phyloP scores from a whole-genome alignment of 2,113 vertebrate genomes.

The Andinoacara biseriatus region DNA sequence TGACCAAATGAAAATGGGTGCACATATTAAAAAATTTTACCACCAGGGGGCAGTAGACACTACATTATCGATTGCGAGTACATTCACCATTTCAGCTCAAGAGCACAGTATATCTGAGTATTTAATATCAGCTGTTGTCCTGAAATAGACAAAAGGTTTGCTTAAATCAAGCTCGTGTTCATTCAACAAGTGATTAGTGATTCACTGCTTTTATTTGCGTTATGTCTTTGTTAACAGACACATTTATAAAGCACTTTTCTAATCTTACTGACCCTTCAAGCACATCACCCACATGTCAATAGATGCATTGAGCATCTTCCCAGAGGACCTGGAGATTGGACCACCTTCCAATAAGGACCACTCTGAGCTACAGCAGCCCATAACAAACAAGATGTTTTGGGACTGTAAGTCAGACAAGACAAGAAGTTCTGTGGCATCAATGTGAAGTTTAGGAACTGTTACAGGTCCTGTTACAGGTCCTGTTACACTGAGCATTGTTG shows the following conservation, averaged over 20 bases:
- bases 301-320: background rate
- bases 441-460: background rate
- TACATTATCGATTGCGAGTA: too few species aligned
- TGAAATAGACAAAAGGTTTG: too few species aligned
- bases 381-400: background rate
- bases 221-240: background rate
- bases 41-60: conserved; percentile 59
- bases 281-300: background rate
- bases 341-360: background rate
- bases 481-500: too few species aligned
- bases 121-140: too few species aligned
- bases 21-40: background rate
- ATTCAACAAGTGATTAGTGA: background rate
- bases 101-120: too few species aligned
- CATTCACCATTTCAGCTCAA: background rate
- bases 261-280: background rate
- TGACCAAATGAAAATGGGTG: background rate
- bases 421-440: background rate
- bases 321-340: background rate
- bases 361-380: background rate
- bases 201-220: background rate
- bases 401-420: background rate
- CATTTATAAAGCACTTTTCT: background rate
- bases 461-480: too few species aligned
- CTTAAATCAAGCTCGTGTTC: too few species aligned